These are phyloP conservation scores for Cephus runcator DNA, from an alignment of 2,888 invertebrate genomes.

Conservation along the genomic window DNA sequence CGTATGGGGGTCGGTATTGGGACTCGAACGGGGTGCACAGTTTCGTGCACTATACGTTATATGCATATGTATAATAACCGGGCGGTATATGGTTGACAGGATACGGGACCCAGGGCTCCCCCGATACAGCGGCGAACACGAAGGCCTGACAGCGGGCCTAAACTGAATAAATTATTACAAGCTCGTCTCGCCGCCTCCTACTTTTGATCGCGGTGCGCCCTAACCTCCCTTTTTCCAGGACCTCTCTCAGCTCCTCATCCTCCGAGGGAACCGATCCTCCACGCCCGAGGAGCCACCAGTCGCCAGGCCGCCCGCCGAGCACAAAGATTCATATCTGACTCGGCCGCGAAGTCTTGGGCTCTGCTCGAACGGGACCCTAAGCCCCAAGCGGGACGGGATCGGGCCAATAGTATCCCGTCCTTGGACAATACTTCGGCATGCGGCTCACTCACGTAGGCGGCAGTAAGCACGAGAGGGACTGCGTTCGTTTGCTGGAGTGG, in stretches of 20 bases:
- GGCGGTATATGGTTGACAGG: conserved; percentile 22
- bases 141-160: conserved; percentile 43
- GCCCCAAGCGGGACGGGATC: conserved; percentile 59
- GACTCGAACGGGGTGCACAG: background rate
- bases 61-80: conserved; percentile 3
- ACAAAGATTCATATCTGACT: conserved; percentile 59
- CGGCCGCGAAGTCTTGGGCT: conserved; percentile 42
- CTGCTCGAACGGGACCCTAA: conserved; percentile 59
- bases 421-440: conserved; percentile 37
- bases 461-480: conserved; percentile 10
- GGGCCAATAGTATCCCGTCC: conserved; percentile 45
- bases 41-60: background rate
- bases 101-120: conserved; percentile 12
- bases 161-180: conserved; percentile 62
- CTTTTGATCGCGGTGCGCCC: conserved; percentile 25
- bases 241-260: background rate
- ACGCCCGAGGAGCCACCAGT: background rate
- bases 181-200: conserved; percentile 35
- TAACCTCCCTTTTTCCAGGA: conserved; percentile 7
- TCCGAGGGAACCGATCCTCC: background rate
- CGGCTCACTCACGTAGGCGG: conserved; percentile 23
- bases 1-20: background rate
- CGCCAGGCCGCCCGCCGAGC: conserved; percentile 41
- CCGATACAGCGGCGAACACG: conserved; percentile 22
- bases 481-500: background rate